Evolutionary conservation across 2,113 vertebrate species (phyloP).

Genomic region (Epinephelus cyanopodus): DNA sequence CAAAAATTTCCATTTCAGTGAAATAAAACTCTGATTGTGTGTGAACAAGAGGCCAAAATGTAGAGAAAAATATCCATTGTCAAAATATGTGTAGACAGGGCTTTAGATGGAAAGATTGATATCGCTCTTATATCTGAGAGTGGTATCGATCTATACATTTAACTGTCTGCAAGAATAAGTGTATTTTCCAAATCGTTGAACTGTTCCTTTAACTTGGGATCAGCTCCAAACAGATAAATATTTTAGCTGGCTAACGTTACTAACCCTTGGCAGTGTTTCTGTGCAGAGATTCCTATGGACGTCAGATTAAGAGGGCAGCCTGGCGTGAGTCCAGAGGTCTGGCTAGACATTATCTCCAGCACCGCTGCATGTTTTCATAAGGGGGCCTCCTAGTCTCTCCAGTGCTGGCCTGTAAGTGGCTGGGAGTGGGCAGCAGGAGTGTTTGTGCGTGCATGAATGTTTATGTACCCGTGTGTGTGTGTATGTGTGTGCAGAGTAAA

Average conservation of each 20-base stretch:
- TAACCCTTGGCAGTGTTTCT: conserved; percentile 45
- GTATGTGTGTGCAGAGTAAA: conserved; percentile 54
- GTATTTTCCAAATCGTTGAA: background rate
- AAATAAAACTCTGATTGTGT: too few relatives aligned
- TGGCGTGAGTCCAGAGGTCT: conserved; percentile 68
- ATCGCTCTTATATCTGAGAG: too few relatives aligned
- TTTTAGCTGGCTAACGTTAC: conserved; percentile 55
- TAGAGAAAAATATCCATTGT: too few relatives aligned
- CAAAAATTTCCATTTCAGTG: too few relatives aligned
- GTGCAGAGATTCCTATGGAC: conserved; percentile 46
- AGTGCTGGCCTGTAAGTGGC: conserved; percentile 62
- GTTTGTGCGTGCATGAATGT: conserved; percentile 56
- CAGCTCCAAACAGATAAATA: conserved; percentile 46
- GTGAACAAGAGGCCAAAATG: too few relatives aligned
- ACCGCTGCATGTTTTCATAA: conserved; percentile 77
- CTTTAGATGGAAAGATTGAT: too few relatives aligned
- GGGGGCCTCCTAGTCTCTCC: conserved; percentile 72
- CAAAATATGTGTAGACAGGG: too few relatives aligned
- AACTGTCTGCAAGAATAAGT: background rate
- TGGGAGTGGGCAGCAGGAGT: conserved; percentile 61
- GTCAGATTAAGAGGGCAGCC: conserved; percentile 59
- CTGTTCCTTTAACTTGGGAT: conserved; percentile 25
- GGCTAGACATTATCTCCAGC: conserved; percentile 76
- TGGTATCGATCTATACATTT: background rate
- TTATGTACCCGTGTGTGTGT: conserved; percentile 39